Evolutionary conservation across 2,113 vertebrate species (phyloP).

Genomic region (Eulemur macaco): DNA sequence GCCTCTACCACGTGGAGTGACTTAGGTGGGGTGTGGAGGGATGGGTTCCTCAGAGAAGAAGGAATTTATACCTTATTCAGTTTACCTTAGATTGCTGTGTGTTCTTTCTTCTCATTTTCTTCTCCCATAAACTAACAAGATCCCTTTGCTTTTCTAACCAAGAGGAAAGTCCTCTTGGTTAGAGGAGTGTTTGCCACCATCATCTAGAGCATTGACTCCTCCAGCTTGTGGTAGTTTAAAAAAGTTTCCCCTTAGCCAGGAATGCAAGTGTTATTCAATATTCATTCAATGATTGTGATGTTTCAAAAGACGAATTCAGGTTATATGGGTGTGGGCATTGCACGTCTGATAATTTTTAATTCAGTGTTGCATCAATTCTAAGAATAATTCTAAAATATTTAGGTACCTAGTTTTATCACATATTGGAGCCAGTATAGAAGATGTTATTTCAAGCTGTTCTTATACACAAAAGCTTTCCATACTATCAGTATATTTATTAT

Average conservation of each 20-base stretch:
- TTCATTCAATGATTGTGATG: neutral
- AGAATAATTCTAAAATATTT: neutral
- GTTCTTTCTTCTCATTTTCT: neutral
- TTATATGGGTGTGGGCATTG: neutral
- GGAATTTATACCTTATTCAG: neutral
- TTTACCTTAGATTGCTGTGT: neutral
- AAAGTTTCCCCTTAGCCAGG: neutral
- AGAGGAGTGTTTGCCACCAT: neutral
- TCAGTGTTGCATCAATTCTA: neutral
- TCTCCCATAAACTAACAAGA: neutral
- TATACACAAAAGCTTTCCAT: neutral
- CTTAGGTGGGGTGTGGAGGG: neutral
- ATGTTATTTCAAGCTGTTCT: neutral
- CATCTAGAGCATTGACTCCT: neutral
- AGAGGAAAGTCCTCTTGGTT: neutral
- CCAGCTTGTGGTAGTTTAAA: neutral
- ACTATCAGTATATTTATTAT: neutral
- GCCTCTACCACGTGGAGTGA: neutral
- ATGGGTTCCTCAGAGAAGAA: neutral
- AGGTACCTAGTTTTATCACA: neutral
- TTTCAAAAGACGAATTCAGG: neutral
- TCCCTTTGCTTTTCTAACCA: neutral
- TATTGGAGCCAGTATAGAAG: neutral
- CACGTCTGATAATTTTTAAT: neutral
- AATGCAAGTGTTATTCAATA: neutral